Evolutionary conservation across 2,797 vertebrate genomes (phyloP).

Genomic region (Micromesistius poutassou): DNA sequence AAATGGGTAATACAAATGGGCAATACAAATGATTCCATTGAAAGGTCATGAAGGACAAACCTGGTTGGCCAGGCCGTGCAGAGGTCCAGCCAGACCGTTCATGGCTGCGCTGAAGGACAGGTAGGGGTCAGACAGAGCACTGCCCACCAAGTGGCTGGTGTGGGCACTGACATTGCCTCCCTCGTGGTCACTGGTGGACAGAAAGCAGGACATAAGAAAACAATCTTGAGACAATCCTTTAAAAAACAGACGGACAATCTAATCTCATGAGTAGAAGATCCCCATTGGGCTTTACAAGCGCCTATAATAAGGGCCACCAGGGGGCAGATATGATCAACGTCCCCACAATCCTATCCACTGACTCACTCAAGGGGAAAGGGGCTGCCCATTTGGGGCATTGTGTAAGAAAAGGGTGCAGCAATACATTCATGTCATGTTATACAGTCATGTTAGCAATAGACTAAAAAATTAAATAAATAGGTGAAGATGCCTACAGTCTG

Average conservation of each 20-base stretch:
- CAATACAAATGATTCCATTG: background rate
- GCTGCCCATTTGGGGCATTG: background rate
- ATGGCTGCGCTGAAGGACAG: constrained; percentile 93
- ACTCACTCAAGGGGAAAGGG: background rate
- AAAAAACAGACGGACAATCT: background rate
- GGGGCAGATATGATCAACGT: background rate
- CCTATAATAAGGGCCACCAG: background rate
- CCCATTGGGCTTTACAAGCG: background rate
- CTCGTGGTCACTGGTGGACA: constrained; percentile 85
- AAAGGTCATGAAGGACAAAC: constrained; percentile 60
- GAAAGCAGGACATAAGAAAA: background rate
- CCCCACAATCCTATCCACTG: background rate
- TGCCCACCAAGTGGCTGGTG: constrained; percentile 93
- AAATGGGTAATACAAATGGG: background rate
- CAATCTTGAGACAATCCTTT: background rate
- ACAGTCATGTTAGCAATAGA: background rate
- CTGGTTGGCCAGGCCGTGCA: constrained; percentile 97
- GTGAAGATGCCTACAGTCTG: too few relatives aligned
- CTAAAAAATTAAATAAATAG: too few relatives aligned
- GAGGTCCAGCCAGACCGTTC: constrained; percentile 93
- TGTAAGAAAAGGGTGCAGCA: background rate
- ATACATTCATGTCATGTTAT: too few relatives aligned
- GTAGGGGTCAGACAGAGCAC: constrained; percentile 94
- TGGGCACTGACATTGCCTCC: constrained; percentile 94
- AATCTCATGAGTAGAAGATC: background rate